phyloP scores from a whole-genome alignment of 1,140 invertebrate genomes.

The Pissodes strobi region DNA sequence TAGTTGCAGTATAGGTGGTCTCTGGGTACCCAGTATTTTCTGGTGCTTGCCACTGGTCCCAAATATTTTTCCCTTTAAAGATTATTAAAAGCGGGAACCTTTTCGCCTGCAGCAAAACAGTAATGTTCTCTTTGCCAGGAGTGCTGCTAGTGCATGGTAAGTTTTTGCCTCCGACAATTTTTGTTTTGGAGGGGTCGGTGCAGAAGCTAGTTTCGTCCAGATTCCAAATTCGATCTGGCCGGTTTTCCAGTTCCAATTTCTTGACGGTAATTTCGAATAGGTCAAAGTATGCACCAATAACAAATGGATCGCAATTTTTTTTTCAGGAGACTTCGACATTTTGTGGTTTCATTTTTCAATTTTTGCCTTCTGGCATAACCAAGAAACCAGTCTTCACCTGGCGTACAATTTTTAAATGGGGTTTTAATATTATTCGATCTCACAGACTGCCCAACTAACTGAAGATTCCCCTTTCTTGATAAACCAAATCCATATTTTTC shows the following conservation, averaged over 20 bases:
- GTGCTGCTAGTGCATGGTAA: conserved; percentile 39
- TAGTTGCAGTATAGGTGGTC: conserved; percentile 45
- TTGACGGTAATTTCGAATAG: conserved; percentile 37
- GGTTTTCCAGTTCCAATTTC: conserved; percentile 35
- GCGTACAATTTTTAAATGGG: conserved; percentile 50
- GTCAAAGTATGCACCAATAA: conserved; percentile 46
- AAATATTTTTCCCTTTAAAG: conserved; percentile 44
- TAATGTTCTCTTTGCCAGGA: conserved; percentile 50
- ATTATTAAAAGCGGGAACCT: conserved; percentile 52
- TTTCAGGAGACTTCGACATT: conserved; percentile 49
- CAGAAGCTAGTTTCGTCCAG: conserved; percentile 50
- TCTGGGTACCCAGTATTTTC: conserved; percentile 37
- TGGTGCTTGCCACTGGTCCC: conserved; percentile 33
- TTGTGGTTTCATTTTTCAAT: conserved; percentile 47
- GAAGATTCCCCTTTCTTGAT: conserved; percentile 46
- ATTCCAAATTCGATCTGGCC: conserved; percentile 50
- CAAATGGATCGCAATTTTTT: conserved; percentile 43
- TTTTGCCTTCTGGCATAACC: conserved; percentile 48
- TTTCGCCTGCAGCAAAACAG: conserved; percentile 51
- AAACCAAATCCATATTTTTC: too few relatives aligned
- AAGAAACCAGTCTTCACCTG: conserved; percentile 53
- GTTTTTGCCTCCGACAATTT: conserved; percentile 45
- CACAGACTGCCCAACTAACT: conserved; percentile 45
- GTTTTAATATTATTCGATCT: conserved; percentile 45
- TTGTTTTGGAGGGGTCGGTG: conserved; percentile 43